Conservation (phyloP, 2,888 invertebrate genomes). For the Andricus curvator region DNA sequence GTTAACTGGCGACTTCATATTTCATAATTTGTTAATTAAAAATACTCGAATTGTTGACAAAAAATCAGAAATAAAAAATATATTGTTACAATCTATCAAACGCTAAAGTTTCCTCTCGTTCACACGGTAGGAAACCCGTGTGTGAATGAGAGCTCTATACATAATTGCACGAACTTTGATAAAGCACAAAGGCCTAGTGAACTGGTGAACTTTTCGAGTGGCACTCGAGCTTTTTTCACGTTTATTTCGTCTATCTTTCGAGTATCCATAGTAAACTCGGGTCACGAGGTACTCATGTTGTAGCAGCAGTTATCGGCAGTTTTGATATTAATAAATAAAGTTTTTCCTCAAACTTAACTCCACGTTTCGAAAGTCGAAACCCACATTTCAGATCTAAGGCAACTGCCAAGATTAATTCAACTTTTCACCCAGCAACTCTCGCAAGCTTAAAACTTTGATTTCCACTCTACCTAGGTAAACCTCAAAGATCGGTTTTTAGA, state of each 20-base stretch:
- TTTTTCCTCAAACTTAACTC: slow-evolving; percentile 46
- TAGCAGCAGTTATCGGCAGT: slow-evolving; percentile 42
- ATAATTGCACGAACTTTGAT: slow-evolving; percentile 32
- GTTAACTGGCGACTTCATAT: no score
- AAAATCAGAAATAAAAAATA: not conserved
- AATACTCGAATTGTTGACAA: no score
- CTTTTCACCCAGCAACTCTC: slow-evolving; percentile 36
- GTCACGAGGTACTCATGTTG: not conserved
- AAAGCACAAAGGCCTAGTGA: slow-evolving; percentile 32
- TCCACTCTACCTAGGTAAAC: not conserved
- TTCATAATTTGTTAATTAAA: no score
- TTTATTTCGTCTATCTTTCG: slow-evolving; percentile 31
- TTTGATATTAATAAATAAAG: slow-evolving; percentile 52
- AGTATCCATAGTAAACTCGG: slow-evolving; percentile 16
- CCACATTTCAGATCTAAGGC: slow-evolving; percentile 8
- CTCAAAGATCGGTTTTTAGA: not conserved
- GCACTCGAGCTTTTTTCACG: slow-evolving; percentile 29
- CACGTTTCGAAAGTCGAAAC: slow-evolving; percentile 20
- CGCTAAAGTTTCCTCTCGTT: not conserved
- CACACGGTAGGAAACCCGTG: slow-evolving; percentile 12
- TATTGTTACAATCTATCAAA: no score
- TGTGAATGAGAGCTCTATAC: slow-evolving; percentile 29
- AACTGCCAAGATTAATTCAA: slow-evolving; percentile 47
- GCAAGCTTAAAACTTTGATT: slow-evolving; percentile 9
- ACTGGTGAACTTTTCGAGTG: slow-evolving; percentile 29